Evolutionary conservation across 2,888 invertebrate genomes (phyloP), one percentile per base, ranked within the genome.

Genomic region (Nemapogon koenigi): DNA sequence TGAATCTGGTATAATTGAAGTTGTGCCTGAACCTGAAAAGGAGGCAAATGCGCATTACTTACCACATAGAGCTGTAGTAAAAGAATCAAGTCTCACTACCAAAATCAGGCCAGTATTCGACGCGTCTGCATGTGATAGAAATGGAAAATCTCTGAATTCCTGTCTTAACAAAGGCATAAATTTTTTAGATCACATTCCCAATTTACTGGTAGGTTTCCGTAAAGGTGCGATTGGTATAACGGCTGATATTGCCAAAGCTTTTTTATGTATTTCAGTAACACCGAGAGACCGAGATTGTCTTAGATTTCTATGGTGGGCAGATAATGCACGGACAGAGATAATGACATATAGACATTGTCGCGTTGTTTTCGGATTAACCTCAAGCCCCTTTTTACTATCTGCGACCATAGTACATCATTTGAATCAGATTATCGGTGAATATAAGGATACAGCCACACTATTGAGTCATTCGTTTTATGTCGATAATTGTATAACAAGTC

Each of bases 201-300:
- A 38, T 10, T 15, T 47, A 15, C 19, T 49, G 14, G n/a, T 48
- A 8, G 15, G 36, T 22, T 51, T 52, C 41, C 38, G 47, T 8
- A 16, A 38, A 8, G 17, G 36, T 17, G 42, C 37, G 29, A 40
- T 49, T 33, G 54, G 49, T 6, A 45, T 49, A 1, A 39, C 46
- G 2, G 35, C 51, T 4, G 53, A 56, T 40, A 56, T 60, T 3
- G 18, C 42, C n/a, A 52, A 52, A 35, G 57, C 54, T 1, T 59
- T 59, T 41, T 40, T 53, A 11, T 53, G 52, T 44, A 52, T 58
- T n/a, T 42, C 41, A 22, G 16, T 54, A 1, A 16, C 40, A 4
- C 18, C 42, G 39, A 28, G 41, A 4, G 53, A 60, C 30, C 35
- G 57, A 33, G 43, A 54, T 33, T 52, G 40, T 36, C 37, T 55